These are phyloP conservation scores for Ciconia stormi DNA, from an alignment of 2,113 vertebrate genomes.

Conservation along the genomic window DNA sequence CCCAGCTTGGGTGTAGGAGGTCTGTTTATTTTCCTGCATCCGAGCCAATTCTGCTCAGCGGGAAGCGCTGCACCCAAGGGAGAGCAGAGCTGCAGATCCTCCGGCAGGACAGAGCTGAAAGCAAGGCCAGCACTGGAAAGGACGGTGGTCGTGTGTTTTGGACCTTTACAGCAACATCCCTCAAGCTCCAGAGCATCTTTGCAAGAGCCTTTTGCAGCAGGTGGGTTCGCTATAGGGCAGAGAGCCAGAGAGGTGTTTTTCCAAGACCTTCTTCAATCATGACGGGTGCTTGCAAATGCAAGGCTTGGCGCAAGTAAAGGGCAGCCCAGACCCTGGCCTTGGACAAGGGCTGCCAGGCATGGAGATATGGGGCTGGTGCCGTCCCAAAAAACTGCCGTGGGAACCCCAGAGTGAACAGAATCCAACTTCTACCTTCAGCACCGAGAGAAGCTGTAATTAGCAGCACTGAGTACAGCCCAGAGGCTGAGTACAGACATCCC, in stretches of 20 bases:
- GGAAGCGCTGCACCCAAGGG: neutral
- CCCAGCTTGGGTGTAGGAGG: neutral
- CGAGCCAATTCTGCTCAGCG: rapidly evolving
- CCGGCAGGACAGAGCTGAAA: rapidly evolving
- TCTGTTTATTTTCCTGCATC: neutral
- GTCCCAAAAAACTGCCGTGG: neutral
- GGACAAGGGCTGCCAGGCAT: neutral
- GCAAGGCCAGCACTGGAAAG: neutral
- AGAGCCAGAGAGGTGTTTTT: neutral
- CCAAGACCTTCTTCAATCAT: neutral
- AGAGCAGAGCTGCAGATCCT: neutral
- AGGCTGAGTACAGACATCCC: neutral
- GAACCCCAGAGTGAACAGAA: neutral
- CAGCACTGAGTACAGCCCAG: neutral
- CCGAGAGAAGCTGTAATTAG: neutral
- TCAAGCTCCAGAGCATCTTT: neutral
- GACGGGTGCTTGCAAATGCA: rapidly evolving
- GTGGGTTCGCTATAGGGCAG: rapidly evolving
- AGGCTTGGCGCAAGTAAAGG: neutral
- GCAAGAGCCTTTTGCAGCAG: neutral
- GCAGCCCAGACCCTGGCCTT: rapidly evolving
- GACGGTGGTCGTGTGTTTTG: rapidly evolving
- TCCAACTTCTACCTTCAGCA: neutral
- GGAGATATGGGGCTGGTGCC: neutral
- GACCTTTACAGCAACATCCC: neutral